phyloP scores from a whole-genome alignment of 2,888 invertebrate genomes.

The Caenorhabditis sp. region DNA sequence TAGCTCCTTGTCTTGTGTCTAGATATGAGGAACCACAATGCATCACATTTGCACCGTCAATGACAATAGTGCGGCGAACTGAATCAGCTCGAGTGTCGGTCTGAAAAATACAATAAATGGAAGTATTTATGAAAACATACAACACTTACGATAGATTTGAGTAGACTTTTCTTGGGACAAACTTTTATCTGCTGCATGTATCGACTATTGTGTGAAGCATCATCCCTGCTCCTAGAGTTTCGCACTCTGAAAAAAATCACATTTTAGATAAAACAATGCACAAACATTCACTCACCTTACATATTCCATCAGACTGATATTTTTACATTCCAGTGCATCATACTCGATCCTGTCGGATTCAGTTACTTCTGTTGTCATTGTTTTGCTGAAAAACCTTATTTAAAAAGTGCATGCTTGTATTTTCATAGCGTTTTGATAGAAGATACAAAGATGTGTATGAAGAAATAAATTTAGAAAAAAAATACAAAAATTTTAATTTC shows the following conservation, averaged over 20 bases:
- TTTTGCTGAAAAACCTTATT: not conserved
- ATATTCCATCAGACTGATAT: constrained; percentile 21
- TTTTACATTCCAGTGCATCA: constrained; percentile 41
- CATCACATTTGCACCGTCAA: constrained; percentile 64
- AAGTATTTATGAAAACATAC: not conserved
- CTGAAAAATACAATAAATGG: not conserved
- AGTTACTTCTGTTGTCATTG: not conserved
- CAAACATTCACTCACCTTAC: not conserved
- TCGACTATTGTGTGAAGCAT: not conserved
- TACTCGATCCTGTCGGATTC: constrained; percentile 16
- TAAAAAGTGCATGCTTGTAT: too few relatives aligned
- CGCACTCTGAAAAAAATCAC: not conserved
- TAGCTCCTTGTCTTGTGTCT: constrained; percentile 5
- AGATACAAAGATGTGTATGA: too few relatives aligned
- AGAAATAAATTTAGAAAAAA: not conserved
- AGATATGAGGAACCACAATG: constrained; percentile 42
- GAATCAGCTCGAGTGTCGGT: not conserved
- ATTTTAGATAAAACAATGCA: not conserved
- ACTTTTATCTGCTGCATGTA: not conserved
- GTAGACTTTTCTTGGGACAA: too few relatives aligned
- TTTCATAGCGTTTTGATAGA: too few relatives aligned
- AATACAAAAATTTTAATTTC: not conserved
- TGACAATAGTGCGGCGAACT: constrained; percentile 36
- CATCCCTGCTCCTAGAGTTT: not conserved
- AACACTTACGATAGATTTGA: not conserved